phyloP scores from a whole-genome alignment of 2,888 invertebrate species.

The Lasioglossum pauxillum region DNA sequence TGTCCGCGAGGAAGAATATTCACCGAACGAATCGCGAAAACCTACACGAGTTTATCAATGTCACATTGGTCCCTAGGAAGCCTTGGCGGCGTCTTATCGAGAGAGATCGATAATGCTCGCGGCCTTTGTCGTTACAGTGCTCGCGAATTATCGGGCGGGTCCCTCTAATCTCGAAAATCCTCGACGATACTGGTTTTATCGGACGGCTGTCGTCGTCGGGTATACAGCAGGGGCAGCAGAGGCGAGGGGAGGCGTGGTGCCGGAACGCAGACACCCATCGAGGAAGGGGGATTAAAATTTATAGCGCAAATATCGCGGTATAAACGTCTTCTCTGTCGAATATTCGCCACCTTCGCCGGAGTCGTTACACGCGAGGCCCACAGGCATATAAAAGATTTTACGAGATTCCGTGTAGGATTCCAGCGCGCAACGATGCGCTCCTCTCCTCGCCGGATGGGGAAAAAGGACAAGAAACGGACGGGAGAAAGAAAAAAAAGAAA shows the following conservation, averaged over 20 bases:
- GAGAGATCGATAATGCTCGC: conserved; percentile 38
- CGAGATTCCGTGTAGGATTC: conserved; percentile 42
- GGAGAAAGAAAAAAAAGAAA: not conserved
- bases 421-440: not conserved
- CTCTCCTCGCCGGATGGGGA: not conserved
- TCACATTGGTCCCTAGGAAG: not conserved
- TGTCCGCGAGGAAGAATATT: not conserved
- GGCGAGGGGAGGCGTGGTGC: too few relatives aligned
- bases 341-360: conserved; percentile 43
- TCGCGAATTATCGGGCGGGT: conserved; percentile 46
- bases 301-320: conserved; percentile 52
- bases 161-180: conserved; percentile 54
- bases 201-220: not conserved
- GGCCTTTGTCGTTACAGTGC: conserved; percentile 42
- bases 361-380: conserved; percentile 38
- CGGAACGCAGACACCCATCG: not conserved
- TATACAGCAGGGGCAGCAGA: not conserved
- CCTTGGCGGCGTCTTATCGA: conserved; percentile 26
- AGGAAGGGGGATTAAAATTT: conserved; percentile 51
- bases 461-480: not conserved
- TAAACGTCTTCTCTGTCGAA: conserved; percentile 52
- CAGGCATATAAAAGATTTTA: conserved; percentile 54
- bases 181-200: conserved; percentile 44
- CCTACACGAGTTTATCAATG: conserved; percentile 11
- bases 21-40: too few relatives aligned